These are phyloP conservation scores for Drosophila quinaria DNA, from an alignment of 2,888 invertebrate species.

Conservation along the genomic window DNA sequence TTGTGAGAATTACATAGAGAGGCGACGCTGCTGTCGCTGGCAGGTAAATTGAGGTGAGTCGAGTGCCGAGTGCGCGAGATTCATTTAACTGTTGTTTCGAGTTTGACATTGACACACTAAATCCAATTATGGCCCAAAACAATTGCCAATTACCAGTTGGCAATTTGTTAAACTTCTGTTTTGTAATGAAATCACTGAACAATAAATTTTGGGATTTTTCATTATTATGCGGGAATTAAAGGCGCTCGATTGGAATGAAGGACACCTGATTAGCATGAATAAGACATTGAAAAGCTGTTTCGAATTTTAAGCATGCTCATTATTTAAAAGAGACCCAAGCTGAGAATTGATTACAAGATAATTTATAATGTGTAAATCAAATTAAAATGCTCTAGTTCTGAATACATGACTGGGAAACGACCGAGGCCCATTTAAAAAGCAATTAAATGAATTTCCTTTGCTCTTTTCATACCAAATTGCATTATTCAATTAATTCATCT, in stretches of 20 bases:
- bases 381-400: not conserved
- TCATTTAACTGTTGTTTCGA: constrained; percentile 28
- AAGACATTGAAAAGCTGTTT: constrained; percentile 5
- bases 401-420: not conserved
- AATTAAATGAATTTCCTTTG: not conserved
- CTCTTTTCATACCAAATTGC: not conserved
- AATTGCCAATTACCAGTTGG: constrained; percentile 20
- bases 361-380: too few species aligned
- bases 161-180: constrained; percentile 39
- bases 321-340: not conserved
- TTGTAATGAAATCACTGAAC: constrained; percentile 41
- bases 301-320: not conserved
- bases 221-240: constrained; percentile 18
- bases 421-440: not conserved
- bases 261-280: constrained; percentile 21
- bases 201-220: constrained; percentile 38
- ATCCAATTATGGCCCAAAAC: constrained; percentile 43
- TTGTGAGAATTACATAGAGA: constrained; percentile 31
- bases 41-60: constrained; percentile 16
- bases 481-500: not conserved
- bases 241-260: constrained; percentile 14
- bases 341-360: not conserved
- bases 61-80: constrained; percentile 25
- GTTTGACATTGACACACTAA: constrained; percentile 48
- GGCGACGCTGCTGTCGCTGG: constrained; percentile 11